Base-by-base conservation (phyloP, 2,797 vertebrate genomes). In the Sitta carolinensis region DNA sequence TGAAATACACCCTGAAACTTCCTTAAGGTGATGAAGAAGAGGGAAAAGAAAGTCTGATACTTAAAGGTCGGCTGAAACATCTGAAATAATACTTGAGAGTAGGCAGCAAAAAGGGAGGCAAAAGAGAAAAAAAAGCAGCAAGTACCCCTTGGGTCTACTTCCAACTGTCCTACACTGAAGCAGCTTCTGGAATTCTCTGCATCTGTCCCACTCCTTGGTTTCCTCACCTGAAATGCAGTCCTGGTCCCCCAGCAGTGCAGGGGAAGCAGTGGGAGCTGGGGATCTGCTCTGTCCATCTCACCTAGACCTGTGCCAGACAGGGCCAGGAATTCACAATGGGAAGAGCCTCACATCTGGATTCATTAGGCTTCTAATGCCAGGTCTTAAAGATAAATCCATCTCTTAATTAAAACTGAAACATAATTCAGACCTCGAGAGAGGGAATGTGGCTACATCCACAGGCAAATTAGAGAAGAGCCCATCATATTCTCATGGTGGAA, bases 261-360 rank as follows among this genome's bases (percentile, higher is more conserved):
- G 10, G 14, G 3, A 67, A 48, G 30, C 58, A 55, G n/a, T 4
- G 84, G 21, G 1, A 66, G 22, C 70, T 79, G 20, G 1, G 45
- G 17, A 30, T 30, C 52, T 66, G 27, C 54, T 17, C 54, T 16
- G 9, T 9, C 42, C 9, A 8, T 20, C 57, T 11, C 45, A 34
- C 30, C n/a, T 0, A 17, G 42, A 11, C 12, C 29, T 22, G 1
- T 3, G 38, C 34, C 34, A 50, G 2, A 12, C 2, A 64, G 8
- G 1, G 18, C 36, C 9, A 38, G 26, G 8, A 32, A 27, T 32
- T 32, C 36, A 22, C 38, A 42, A 1, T 0, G 12, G 26, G 18
- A 66, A 54, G 6, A 9, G 40, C 6, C 50, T 72, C 62, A 40
- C 5, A 9, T 7, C 55, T 52, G 51, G 3, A 45, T 68, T 30